phyloP scores from a whole-genome alignment of 2,888 invertebrate genomes.

The Dendrolimus pini region DNA sequence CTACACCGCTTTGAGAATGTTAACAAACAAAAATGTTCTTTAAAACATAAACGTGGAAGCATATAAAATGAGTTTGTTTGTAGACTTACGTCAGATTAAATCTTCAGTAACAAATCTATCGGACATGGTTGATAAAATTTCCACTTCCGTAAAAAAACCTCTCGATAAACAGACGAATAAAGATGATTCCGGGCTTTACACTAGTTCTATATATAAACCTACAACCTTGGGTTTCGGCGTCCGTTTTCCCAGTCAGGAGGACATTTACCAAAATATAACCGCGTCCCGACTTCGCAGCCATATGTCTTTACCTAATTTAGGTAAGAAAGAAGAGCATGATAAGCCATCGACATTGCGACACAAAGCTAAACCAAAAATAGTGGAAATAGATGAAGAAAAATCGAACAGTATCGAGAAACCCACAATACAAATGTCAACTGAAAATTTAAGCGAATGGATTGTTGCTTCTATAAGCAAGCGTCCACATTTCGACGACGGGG shows the following conservation, averaged over 20 bases:
- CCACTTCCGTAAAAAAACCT: slow-evolving; percentile 45
- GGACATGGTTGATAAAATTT: slow-evolving; percentile 69
- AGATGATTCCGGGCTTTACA: slow-evolving; percentile 41
- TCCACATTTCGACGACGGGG: slow-evolving; percentile 62
- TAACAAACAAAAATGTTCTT: slow-evolving; percentile 16
- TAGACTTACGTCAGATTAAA: slow-evolving; percentile 67
- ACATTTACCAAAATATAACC: slow-evolving; percentile 61
- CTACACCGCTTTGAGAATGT: too few relatives aligned
- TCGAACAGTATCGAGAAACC: slow-evolving; percentile 26
- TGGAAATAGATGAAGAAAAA: slow-evolving; percentile 56
- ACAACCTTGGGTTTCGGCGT: slow-evolving; percentile 63
- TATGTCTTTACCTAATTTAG: slow-evolving; percentile 68
- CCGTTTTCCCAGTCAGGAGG: slow-evolving; percentile 67
- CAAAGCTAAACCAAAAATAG: slow-evolving; percentile 45
- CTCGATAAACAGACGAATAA: slow-evolving; percentile 37
- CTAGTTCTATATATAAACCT: slow-evolving; percentile 56
- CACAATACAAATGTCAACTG: slow-evolving; percentile 45
- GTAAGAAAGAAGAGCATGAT: slow-evolving; percentile 49
- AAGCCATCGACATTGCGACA: slow-evolving; percentile 35
- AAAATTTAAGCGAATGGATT: slow-evolving; percentile 60
- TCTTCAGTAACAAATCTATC: slow-evolving; percentile 67
- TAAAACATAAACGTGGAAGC: slow-evolving; percentile 2
- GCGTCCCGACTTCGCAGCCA: slow-evolving; percentile 64
- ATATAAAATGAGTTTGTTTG: slow-evolving; percentile 63
- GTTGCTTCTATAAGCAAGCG: slow-evolving; percentile 57